Conservation (phyloP, 2,888 invertebrate genomes). For the Sarcophaga rosellei region DNA sequence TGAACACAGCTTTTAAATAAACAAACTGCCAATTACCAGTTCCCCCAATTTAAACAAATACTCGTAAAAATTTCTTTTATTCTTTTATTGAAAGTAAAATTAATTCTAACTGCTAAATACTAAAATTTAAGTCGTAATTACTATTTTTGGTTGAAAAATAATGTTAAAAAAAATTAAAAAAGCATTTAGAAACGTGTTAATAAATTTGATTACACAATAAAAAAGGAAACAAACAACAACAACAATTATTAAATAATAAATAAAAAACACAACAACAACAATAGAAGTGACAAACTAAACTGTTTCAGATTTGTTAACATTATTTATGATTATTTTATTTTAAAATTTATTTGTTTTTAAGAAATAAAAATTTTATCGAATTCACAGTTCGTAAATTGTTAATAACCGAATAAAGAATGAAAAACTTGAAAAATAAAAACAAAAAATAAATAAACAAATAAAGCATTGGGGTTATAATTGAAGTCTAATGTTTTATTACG, state of each 20-base stretch:
- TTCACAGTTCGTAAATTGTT: not conserved
- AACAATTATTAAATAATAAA: no score
- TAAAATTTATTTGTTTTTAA: not conserved
- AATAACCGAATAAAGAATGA: not conserved
- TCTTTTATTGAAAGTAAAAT: no score
- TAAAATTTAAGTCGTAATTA: no score
- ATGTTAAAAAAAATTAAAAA: not conserved
- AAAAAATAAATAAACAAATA: not conserved
- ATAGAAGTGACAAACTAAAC: not conserved
- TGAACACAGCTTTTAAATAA: no score
- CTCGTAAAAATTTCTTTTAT: no score
- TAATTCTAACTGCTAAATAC: no score
- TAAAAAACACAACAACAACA: not conserved
- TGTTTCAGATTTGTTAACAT: not conserved
- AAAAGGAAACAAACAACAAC: not conserved
- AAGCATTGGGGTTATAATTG: conserved; percentile 7
- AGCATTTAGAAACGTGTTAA: not conserved
- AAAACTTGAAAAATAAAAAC: not conserved
- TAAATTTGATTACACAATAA: not conserved
- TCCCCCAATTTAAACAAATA: no score
- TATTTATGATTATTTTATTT: not conserved
- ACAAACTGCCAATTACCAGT: no score
- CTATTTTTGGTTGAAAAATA: not conserved
- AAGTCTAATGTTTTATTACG: conserved; percentile 22
- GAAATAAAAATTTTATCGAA: not conserved